Conservation (phyloP, 2,797 vertebrate species). For the Hippopotamyrus pictus region DNA sequence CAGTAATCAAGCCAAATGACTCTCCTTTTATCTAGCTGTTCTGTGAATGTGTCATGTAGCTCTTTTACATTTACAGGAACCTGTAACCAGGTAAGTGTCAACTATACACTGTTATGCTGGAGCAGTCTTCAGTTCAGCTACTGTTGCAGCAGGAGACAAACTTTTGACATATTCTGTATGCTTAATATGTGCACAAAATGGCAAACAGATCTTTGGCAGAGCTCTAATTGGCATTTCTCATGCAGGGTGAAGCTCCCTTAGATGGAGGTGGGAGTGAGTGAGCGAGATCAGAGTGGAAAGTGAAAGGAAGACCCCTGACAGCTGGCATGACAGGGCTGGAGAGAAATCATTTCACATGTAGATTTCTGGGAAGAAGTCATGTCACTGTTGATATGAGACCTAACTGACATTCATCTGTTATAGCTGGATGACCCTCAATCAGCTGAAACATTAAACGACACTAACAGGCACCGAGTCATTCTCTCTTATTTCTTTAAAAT, state of each 20-base stretch:
- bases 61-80: not conserved
- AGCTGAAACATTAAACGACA: conserved; percentile 53
- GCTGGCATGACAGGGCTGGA: conserved; percentile 14
- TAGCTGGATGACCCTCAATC: conserved; percentile 49
- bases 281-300: not conserved
- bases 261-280: not conserved
- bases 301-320: conserved; percentile 17
- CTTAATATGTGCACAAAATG: conserved; percentile 28
- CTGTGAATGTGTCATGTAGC: not conserved
- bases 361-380: conserved; percentile 59
- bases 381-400: conserved; percentile 58
- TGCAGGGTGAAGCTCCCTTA: not conserved
- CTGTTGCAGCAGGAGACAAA: not conserved
- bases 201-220: conserved; percentile 30
- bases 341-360: conserved; percentile 41
- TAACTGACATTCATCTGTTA: conserved; percentile 58
- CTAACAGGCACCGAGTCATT: conserved; percentile 50
- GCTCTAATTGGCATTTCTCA: conserved; percentile 16
- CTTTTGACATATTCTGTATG: not conserved
- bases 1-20: not conserved
- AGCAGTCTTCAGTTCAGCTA: not conserved
- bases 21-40: not conserved
- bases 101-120: not conserved
- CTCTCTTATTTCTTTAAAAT: conserved; percentile 51
- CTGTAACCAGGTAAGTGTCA: not conserved